phyloP scores from a whole-genome alignment of 2,113 vertebrate genomes.

The Triplophysa siluroides region DNA sequence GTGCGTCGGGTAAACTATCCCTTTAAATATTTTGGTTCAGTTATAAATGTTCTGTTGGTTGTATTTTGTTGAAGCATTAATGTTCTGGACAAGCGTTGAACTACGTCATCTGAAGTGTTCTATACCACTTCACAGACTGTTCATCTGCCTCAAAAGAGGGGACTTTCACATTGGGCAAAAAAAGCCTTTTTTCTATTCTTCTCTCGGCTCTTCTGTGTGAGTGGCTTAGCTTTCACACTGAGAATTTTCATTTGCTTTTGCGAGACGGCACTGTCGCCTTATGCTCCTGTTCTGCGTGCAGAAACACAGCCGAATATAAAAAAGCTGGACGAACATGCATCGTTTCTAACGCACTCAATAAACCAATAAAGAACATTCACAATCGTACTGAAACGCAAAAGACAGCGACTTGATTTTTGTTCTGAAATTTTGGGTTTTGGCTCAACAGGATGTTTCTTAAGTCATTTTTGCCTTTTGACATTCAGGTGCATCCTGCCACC shows the following conservation, averaged over 20 bases:
- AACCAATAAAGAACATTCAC: background rate
- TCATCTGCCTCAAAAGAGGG: background rate
- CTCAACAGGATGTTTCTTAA: background rate
- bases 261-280: background rate
- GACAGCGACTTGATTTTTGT: too few relatives aligned
- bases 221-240: background rate
- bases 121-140: background rate
- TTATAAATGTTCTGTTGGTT: too few relatives aligned
- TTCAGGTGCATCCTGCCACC: background rate
- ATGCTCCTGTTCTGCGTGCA: background rate
- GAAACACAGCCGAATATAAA: constrained; percentile 2
- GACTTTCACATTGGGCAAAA: background rate
- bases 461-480: background rate
- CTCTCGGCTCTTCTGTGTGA: background rate
- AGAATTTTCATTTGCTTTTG: background rate
- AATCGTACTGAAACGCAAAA: background rate
- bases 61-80: too few relatives aligned
- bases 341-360: background rate
- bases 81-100: too few relatives aligned
- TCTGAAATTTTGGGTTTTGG: background rate
- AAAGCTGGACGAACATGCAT: background rate
- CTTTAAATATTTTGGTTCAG: too few relatives aligned
- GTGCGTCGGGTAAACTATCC: too few relatives aligned
- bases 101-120: too few relatives aligned
- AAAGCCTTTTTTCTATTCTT: background rate